Evolutionary conservation across 2,888 invertebrate species (phyloP), one percentile per base, ranked within the genome.

Genomic region (Lymantria dispar): DNA sequence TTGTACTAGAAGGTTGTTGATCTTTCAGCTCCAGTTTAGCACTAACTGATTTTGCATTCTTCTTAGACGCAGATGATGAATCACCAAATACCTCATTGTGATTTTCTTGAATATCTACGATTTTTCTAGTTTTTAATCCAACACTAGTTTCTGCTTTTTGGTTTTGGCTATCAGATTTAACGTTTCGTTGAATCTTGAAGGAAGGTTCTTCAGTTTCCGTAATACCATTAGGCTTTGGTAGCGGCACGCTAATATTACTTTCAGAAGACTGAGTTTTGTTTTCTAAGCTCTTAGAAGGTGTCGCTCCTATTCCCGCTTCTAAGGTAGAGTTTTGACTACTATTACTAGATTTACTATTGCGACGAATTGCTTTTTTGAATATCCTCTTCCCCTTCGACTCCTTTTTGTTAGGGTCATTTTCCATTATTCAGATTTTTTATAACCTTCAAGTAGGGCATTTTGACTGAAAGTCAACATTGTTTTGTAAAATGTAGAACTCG

Each of bases 361-460:
- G 83, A 43, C 90, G 79, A 60, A 85, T 68, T 52, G 83, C 86
- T 74, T 87, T 90, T 70, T 89, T 90, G 43, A 87, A 75, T 67
- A 89, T 75, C 71, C 88, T 81, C 76, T 89, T 91, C 62, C 88
- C 89, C 72, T 87, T 89, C 37, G 87, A 88, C 64, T 88, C 89
- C 67, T 89, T 90, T 74, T 90, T 88, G 64, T 78, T 87, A 65
- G 88, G 86, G 78, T 90, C 89, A 89, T 89, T 85, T 83, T 90
- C 90, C 90, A 90, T 90, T 79, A 85, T 90, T 79, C 67, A 70
- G 63, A 61, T 74, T 81, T 70, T 73, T 75, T 75, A 58, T 58
- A 52, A 47, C 62, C 60, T 66, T 72, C 69, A 66, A 67, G 62
- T 73, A 71, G 66, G 76, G 78, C 89, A 89, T 89, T 80, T 82